Conservation (phyloP, 2,888 invertebrate species). For the Tetragonisca angustula region DNA sequence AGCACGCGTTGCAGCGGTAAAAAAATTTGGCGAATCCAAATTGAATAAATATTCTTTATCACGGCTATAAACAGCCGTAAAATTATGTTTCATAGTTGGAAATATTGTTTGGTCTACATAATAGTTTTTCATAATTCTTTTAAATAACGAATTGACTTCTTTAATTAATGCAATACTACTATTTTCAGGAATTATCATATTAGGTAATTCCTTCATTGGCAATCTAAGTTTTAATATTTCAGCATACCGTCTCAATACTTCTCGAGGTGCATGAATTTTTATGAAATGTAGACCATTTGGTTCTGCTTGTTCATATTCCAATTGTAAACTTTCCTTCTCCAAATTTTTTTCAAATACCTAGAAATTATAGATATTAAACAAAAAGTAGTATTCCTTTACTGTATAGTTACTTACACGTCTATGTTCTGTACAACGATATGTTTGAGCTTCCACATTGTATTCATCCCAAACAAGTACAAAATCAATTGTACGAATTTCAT, state of each 20-base stretch:
- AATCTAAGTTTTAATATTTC: constrained; percentile 96
- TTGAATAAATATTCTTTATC: constrained; percentile 98
- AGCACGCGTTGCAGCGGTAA: constrained; percentile 93
- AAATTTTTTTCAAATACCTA: constrained; percentile 90
- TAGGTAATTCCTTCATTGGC: constrained; percentile 95
- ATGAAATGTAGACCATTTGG: constrained; percentile 90
- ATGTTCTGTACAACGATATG: constrained; percentile 69
- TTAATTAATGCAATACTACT: constrained; percentile 86
- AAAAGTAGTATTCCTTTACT: constrained; percentile 54
- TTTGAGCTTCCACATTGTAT: constrained; percentile 85
- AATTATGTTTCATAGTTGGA: constrained; percentile 91
- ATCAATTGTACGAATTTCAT: constrained; percentile 90
- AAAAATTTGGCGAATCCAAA: constrained; percentile 91
- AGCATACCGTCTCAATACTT: constrained; percentile 93
- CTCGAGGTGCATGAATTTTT: constrained; percentile 94
- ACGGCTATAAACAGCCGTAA: constrained; percentile 94
- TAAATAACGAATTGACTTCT: constrained; percentile 86
- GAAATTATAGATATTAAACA: constrained; percentile 11
- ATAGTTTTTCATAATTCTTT: constrained; percentile 86
- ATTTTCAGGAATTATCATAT: constrained; percentile 87
- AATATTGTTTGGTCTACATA: constrained; percentile 90
- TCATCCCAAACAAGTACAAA: constrained; percentile 92
- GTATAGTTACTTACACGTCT: constrained; percentile 73
- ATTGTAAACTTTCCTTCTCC: constrained; percentile 89
- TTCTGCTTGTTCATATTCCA: constrained; percentile 89